Conservation (phyloP, 2,888 invertebrate genomes). For the Synergus umbraculus region DNA sequence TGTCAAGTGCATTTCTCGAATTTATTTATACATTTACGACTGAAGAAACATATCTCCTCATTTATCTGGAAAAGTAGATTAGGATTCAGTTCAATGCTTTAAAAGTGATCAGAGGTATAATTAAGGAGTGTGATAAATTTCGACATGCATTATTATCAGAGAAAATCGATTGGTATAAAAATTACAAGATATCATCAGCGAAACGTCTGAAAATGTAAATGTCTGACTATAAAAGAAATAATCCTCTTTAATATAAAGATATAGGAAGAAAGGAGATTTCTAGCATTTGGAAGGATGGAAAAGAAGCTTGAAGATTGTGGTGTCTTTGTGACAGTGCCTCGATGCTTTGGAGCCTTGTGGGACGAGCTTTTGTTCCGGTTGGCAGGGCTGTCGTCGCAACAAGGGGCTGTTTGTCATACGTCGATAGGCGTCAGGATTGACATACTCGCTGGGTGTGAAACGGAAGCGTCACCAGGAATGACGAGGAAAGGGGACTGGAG, state of each 20-base stretch:
- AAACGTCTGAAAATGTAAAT: not conserved
- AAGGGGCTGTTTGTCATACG: slow-evolving; percentile 73
- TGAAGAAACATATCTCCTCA: no score
- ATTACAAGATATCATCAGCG: no score
- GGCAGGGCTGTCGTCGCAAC: slow-evolving; percentile 67
- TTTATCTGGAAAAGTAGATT: no score
- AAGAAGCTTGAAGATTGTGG: slow-evolving; percentile 44
- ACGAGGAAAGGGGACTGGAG: slow-evolving; percentile 52
- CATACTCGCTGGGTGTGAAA: slow-evolving; percentile 70
- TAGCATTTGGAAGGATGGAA: slow-evolving; percentile 18
- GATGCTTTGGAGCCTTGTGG: slow-evolving; percentile 51
- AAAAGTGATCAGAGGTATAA: no score
- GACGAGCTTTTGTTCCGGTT: slow-evolving; percentile 64
- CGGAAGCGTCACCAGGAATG: slow-evolving; percentile 67
- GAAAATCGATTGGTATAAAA: no score
- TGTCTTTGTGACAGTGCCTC: slow-evolving; percentile 53
- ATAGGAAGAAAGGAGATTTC: not conserved
- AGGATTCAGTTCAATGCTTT: no score
- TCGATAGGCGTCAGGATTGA: slow-evolving; percentile 75
- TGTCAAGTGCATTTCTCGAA: not conserved
- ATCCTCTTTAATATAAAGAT: not conserved
- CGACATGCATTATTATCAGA: no score
- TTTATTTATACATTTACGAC: not conserved
- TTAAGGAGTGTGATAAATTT: no score
- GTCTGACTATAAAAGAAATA: not conserved